Evolutionary conservation across 2,113 vertebrate genomes (phyloP).

Genomic region (Petrocephalus zakoni): DNA sequence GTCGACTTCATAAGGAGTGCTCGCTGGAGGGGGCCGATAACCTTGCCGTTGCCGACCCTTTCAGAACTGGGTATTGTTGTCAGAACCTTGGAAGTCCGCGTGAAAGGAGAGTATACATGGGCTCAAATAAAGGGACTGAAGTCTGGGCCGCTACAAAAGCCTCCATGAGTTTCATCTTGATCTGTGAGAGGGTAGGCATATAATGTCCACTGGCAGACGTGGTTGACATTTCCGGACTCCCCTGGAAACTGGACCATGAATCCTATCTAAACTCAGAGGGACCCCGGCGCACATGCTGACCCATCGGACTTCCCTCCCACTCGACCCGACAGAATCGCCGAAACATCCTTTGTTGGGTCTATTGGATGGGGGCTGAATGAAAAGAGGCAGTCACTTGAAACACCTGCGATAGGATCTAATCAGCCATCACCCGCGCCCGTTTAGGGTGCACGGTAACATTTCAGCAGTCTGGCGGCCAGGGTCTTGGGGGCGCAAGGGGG

Average conservation of each 20-base stretch:
- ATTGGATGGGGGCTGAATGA: conserved; percentile 52
- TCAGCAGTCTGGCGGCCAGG: conserved; percentile 57
- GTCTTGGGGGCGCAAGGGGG: conserved; percentile 62
- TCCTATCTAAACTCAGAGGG: conserved; percentile 69
- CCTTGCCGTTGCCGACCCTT: conserved; percentile 21
- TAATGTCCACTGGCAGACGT: conserved; percentile 55
- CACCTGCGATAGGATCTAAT: conserved; percentile 68
- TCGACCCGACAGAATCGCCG: conserved; percentile 50
- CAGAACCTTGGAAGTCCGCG: not conserved
- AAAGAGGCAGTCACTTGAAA: conserved; percentile 62
- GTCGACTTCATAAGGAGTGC: not conserved
- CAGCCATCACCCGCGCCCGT: conserved; percentile 60
- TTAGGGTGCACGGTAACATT: conserved; percentile 61
- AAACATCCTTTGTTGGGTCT: conserved; percentile 58
- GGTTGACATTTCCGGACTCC: conserved; percentile 70
- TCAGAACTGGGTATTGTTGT: not conserved
- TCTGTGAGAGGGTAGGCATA: conserved; percentile 53
- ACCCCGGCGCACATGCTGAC: conserved; percentile 33
- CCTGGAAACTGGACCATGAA: conserved; percentile 63
- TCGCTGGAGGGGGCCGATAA: not conserved
- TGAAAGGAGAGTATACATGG: not conserved
- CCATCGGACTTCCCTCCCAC: conserved; percentile 31
- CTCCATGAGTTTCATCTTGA: conserved; percentile 55
- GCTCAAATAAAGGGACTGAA: conserved; percentile 26
- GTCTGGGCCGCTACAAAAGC: conserved; percentile 52